phyloP scores from a whole-genome alignment of 2,888 invertebrate genomes.

The Eupithecia vulgata region DNA sequence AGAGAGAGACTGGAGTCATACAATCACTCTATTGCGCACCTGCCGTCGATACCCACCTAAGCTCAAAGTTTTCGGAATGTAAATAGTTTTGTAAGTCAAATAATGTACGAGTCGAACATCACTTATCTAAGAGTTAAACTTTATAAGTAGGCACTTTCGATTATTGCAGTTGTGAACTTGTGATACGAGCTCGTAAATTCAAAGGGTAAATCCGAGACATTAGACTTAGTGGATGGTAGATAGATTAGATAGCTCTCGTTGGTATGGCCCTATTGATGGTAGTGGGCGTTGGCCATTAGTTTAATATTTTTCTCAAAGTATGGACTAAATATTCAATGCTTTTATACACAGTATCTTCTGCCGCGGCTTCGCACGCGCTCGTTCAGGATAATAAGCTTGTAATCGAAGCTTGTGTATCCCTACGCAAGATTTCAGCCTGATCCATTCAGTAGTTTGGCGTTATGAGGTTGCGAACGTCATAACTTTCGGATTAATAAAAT shows the following conservation, averaged over 20 bases:
- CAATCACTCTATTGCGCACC: too few relatives aligned
- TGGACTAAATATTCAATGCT: background rate
- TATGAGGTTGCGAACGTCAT: too few relatives aligned
- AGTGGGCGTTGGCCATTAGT: constrained; percentile 2
- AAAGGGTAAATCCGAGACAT: constrained; percentile 4
- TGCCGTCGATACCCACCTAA: too few relatives aligned
- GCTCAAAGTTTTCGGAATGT: too few relatives aligned
- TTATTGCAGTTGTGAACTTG: constrained; percentile 3
- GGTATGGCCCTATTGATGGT: background rate
- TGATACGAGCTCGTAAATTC: constrained; percentile 14
- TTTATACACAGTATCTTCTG: background rate
- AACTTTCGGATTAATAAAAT: background rate
- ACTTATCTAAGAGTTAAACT: background rate
- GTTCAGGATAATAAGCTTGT: background rate
- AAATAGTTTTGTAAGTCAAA: background rate
- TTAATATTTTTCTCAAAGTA: background rate
- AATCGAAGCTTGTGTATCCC: background rate
- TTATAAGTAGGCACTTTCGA: constrained; percentile 9
- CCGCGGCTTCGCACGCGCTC: background rate
- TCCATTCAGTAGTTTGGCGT: too few relatives aligned
- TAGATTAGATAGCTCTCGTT: constrained; percentile 1
- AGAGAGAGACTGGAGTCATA: too few relatives aligned
- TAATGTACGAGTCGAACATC: background rate
- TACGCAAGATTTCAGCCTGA: too few relatives aligned
- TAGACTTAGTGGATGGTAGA: constrained; percentile 1